A percentile compares a stretch with the other conserved stretches of the same genome.
These are phyloP conservation scores for Xenopus laevis DNA, from an alignment of 2,113 vertebrate genomes.

Conservation along the genomic window DNA sequence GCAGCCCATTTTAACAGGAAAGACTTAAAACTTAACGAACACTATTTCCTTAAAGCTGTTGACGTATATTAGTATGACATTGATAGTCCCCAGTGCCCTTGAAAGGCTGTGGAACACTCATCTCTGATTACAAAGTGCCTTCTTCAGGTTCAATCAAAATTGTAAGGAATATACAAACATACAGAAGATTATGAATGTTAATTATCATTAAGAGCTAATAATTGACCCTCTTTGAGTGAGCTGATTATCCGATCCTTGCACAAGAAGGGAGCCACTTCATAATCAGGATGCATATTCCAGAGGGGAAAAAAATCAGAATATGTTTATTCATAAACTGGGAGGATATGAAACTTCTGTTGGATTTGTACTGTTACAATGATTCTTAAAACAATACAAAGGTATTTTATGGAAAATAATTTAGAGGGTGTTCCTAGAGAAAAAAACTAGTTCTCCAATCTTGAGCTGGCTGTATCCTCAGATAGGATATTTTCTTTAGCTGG, in stretches of 20 bases:
- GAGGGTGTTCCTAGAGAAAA: too few species aligned
- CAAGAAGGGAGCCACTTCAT: constrained; percentile 41
- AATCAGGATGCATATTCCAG: constrained; percentile 34
- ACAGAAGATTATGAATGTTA: constrained; percentile 39
- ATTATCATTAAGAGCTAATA: constrained; percentile 46
- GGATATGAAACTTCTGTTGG: neutral
- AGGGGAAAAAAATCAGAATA: constrained; percentile 20
- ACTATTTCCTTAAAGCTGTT: neutral
- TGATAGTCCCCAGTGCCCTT: constrained; percentile 19
- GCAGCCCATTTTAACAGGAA: too few species aligned
- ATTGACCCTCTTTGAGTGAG: constrained; percentile 36
- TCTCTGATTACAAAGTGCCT: constrained; percentile 43
- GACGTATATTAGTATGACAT: neutral
- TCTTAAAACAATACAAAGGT: neutral
- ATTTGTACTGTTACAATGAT: neutral
- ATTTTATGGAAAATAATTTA: too few species aligned
- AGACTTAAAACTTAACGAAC: too few species aligned
- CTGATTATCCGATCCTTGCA: constrained; percentile 40
- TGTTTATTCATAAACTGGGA: constrained; percentile 1
- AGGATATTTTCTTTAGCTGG: too few species aligned
- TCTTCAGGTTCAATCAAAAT: constrained; percentile 43
- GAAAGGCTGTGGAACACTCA: constrained; percentile 28
- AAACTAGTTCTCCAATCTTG: too few species aligned
- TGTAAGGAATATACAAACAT: constrained; percentile 36
- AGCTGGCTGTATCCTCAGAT: too few species aligned